These are phyloP conservation scores for Aspidoscelis tigris DNA, from an alignment of 2,113 vertebrate species.

Conservation along the genomic window DNA sequence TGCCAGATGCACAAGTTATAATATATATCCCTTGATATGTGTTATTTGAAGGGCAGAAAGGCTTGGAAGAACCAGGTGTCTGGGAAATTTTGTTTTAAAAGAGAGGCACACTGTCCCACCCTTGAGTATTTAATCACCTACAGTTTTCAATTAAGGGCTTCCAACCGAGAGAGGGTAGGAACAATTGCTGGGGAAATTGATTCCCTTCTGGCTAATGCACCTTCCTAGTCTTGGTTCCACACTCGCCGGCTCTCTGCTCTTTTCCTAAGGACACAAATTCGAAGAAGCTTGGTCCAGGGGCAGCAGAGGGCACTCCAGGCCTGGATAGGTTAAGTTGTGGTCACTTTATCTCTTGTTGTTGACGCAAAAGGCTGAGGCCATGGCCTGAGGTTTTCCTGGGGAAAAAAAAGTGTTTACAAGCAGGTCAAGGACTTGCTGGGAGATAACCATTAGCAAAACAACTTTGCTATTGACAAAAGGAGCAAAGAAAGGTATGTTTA, in stretches of 20 bases:
- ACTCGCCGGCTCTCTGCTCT: constrained; percentile 52
- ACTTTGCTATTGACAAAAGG: constrained; percentile 82
- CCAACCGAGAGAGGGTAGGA: constrained; percentile 9
- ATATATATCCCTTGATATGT: not conserved
- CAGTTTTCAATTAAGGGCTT: not conserved
- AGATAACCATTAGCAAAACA: constrained; percentile 97
- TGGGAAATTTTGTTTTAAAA: not conserved
- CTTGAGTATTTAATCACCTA: constrained; percentile 6
- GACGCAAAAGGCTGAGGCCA: constrained; percentile 89
- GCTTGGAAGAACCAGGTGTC: not conserved
- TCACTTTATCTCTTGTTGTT: constrained; percentile 93
- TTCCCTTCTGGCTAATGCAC: constrained; percentile 53
- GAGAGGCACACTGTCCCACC: not conserved
- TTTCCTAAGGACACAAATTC: constrained; percentile 80
- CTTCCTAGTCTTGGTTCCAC: not conserved
- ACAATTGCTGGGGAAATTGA: constrained; percentile 30
- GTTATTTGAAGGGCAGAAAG: not conserved
- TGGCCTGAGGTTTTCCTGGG: constrained; percentile 85
- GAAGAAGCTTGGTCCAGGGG: constrained; percentile 85
- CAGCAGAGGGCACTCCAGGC: constrained; percentile 95
- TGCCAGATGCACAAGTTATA: not conserved
- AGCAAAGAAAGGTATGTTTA: constrained; percentile 71
- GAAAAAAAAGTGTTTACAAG: constrained; percentile 89
- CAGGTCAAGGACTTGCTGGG: constrained; percentile 96
- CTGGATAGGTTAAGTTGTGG: constrained; percentile 91